phyloP scores from a whole-genome alignment of 2,888 invertebrate genomes.

The Vandiemenella viatica region DNA sequence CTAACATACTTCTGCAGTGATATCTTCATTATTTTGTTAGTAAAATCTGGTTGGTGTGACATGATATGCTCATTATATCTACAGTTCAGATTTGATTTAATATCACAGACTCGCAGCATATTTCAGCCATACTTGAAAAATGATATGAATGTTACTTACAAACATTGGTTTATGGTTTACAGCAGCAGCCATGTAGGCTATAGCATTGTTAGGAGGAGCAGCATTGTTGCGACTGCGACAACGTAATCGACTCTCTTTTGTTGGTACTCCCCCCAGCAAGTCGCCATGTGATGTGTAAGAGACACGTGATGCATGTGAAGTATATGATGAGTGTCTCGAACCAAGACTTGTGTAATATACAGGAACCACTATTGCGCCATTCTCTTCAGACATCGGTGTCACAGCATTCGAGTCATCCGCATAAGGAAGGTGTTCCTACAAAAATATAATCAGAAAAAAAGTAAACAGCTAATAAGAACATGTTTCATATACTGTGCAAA shows the following conservation, averaged over 20 bases:
- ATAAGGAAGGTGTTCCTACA: constrained; percentile 76
- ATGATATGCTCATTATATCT: too few species aligned
- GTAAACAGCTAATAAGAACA: too few species aligned
- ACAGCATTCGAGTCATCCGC: constrained; percentile 96
- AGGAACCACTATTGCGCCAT: constrained; percentile 85
- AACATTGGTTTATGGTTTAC: constrained; percentile 28
- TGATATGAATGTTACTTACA: not conserved
- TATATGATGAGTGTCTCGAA: constrained; percentile 89
- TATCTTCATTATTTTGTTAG: too few species aligned
- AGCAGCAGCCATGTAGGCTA: constrained; percentile 31
- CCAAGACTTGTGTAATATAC: constrained; percentile 78
- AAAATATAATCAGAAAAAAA: not conserved
- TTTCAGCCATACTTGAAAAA: too few species aligned
- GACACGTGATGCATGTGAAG: constrained; percentile 83
- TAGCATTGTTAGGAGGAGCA: constrained; percentile 35
- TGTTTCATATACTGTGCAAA: too few species aligned
- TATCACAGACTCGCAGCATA: too few species aligned
- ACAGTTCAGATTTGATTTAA: too few species aligned
- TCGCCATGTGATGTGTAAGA: constrained; percentile 92
- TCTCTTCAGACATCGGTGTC: constrained; percentile 95
- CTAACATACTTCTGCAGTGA: too few species aligned
- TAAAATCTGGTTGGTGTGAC: too few species aligned
- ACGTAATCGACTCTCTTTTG: constrained; percentile 72
- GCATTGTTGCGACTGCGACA: constrained; percentile 59
- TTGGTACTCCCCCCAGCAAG: constrained; percentile 54